These are phyloP conservation scores for Siphlonurus alternatus DNA, from an alignment of 2,888 invertebrate genomes.

Conservation along the genomic window DNA sequence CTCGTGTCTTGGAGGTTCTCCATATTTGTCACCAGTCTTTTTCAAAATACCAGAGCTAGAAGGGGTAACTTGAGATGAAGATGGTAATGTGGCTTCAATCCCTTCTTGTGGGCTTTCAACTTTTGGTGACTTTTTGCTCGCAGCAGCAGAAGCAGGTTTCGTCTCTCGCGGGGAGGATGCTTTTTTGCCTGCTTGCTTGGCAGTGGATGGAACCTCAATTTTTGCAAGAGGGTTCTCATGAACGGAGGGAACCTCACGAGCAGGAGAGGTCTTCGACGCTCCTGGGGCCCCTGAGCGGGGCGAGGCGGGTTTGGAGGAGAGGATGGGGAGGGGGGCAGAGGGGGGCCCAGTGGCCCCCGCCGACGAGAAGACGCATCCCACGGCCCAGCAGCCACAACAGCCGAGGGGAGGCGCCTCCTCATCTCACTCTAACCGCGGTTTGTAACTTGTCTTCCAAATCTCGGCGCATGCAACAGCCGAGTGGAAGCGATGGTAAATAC, in stretches of 20 bases:
- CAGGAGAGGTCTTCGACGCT: not conserved
- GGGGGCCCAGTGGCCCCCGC: not conserved
- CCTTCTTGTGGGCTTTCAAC: not conserved
- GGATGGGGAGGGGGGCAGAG: not conserved
- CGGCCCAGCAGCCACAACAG: slow-evolving; percentile 4
- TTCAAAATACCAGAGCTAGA: slow-evolving; percentile 2
- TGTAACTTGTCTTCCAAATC: slow-evolving; percentile 92
- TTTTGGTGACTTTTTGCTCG: not conserved
- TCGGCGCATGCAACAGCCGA: slow-evolving; percentile 87
- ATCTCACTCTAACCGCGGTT: slow-evolving; percentile 67
- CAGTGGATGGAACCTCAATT: not conserved
- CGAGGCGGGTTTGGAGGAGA: not conserved
- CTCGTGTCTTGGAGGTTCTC: not conserved
- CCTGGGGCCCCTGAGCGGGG: not conserved
- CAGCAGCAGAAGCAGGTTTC: not conserved
- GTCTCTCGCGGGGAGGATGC: not conserved
- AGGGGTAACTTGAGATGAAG: not conserved
- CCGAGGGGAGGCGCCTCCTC: slow-evolving; percentile 4
- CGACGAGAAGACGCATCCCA: slow-evolving; percentile 3
- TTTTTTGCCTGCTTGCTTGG: not conserved
- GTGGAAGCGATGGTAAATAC: slow-evolving; percentile 93
- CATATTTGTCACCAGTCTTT: not conserved
- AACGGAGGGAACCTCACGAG: not conserved
- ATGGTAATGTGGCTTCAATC: not conserved
- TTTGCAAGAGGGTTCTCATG: slow-evolving; percentile 1